These are phyloP conservation scores for Eilema griseolum DNA, from an alignment of 2,888 invertebrate genomes.

Conservation along the genomic window DNA sequence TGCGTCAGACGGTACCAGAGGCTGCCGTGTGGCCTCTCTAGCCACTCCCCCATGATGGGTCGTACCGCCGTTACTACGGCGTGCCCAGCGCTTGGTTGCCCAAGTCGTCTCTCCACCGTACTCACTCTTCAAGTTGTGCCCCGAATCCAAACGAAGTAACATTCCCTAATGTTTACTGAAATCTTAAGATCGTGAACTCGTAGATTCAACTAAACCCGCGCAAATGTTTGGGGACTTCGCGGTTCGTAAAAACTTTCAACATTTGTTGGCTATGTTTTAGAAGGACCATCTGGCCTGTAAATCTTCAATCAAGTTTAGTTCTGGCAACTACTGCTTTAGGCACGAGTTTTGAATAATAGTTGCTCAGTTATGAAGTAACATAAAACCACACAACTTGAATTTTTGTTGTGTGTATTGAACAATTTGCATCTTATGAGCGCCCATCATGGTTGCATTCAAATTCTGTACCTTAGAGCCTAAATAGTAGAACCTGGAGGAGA, in stretches of 20 bases:
- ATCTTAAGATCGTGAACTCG: constrained; percentile 1
- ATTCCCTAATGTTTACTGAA: not conserved
- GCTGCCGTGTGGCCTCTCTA: too few relatives aligned
- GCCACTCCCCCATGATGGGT: too few relatives aligned
- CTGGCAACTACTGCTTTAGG: not conserved
- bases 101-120: too few relatives aligned
- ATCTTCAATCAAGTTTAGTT: not conserved
- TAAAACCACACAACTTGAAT: too few relatives aligned
- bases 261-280: not conserved
- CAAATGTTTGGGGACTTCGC: not conserved
- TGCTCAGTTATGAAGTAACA: not conserved
- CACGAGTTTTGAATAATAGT: not conserved
- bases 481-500: too few relatives aligned
- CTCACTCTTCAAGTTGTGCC: not conserved
- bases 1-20: too few relatives aligned
- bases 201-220: not conserved
- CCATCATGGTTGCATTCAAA: too few relatives aligned
- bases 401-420: too few relatives aligned
- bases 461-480: too few relatives aligned
- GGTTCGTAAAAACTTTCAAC: constrained; percentile 1
- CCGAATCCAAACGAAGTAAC: not conserved
- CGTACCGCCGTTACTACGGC: too few relatives aligned
- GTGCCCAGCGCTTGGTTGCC: too few relatives aligned
- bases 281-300: not conserved
- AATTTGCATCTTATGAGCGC: too few relatives aligned